Evolutionary conservation across 2,113 vertebrate genomes (phyloP).

Genomic region (Heteronetta atricapilla): DNA sequence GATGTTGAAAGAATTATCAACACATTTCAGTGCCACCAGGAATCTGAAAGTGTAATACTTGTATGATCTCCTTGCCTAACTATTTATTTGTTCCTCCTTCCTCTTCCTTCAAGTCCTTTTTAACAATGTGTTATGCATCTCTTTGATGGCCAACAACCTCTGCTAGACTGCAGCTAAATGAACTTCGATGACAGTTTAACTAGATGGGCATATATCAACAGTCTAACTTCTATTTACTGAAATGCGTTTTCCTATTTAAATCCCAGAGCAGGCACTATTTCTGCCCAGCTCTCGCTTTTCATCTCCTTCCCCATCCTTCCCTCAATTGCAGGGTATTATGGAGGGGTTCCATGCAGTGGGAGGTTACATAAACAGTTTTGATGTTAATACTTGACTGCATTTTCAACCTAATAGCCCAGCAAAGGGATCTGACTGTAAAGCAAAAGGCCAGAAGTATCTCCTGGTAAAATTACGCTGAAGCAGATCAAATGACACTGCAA

Average conservation of each 20-base stretch:
- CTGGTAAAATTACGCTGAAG: conserved; percentile 56
- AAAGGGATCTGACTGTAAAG: conserved; percentile 52
- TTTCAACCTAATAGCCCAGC: conserved; percentile 56
- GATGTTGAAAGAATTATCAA: neutral
- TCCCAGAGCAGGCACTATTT: neutral
- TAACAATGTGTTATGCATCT: neutral
- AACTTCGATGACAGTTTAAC: neutral
- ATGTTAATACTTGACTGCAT: conserved; percentile 65
- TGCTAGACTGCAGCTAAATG: neutral
- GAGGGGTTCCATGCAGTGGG: neutral
- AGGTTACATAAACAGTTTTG: conserved; percentile 40
- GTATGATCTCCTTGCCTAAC: neutral
- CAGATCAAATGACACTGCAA: neutral
- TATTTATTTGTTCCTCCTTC: neutral
- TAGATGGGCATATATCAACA: neutral
- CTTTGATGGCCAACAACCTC: neutral
- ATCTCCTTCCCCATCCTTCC: neutral
- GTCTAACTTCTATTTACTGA: neutral
- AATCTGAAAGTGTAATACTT: neutral
- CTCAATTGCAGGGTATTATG: neutral
- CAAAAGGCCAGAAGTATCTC: conserved; percentile 67
- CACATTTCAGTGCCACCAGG: neutral
- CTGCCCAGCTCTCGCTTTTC: neutral
- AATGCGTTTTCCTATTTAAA: conserved; percentile 23
- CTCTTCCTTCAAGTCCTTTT: neutral